Evolutionary conservation across 2,888 invertebrate species (phyloP), one percentile per base, ranked within the genome.

Genomic region (Pogonocherus hispidulus): DNA sequence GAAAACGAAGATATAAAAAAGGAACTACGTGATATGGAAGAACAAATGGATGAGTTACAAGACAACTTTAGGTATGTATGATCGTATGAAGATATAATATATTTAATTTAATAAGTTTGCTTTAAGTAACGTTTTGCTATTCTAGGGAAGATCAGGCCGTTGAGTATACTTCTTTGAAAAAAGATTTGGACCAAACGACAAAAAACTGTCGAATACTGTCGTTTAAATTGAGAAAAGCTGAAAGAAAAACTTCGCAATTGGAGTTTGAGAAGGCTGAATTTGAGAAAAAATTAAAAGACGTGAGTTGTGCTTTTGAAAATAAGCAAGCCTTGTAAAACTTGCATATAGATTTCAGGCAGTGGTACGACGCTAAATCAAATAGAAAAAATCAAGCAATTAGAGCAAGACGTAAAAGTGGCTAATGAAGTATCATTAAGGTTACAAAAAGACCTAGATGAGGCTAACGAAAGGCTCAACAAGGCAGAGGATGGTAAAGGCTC

Each of bases 41-140:
- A 96, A 73, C 99, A 99, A 87, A 97, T 99, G 86, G 99, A 99
- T 82, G 99, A 99, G 86, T 93, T 99, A 92, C 98, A 99, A 84
- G 99, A 99, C 83, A 96, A 94, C 83, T 97, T 96, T 85, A 91
- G 94, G 89, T 92, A 70, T 16, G 35, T 60, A 23, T 14, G 16
- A 19, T 23, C 5, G 14, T 19, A 2, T 27, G n/a, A n/a, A n/a
- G n/a, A n/a, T n/a, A n/a, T n/a, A n/a, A n/a, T n/a, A n/a, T n/a
- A n/a, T n/a, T n/a, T n/a, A n/a, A n/a, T n/a, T n/a, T n/a, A 14
- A 32, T 19, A 6, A 54, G 32, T 9, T 19, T 11, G 3, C 9
- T 11, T 23, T 18, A 46, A n/a, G 46, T 14, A 19, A 35, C 18
- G 22, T 4, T 20, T 20, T 47, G 44, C 54, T 23, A 62, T 70